A percentile compares a stretch with the other conserved stretches of the same genome.
These are phyloP conservation scores for Toxotes chatareus DNA, from an alignment of 2,113 vertebrate species.

Conservation along the genomic window DNA sequence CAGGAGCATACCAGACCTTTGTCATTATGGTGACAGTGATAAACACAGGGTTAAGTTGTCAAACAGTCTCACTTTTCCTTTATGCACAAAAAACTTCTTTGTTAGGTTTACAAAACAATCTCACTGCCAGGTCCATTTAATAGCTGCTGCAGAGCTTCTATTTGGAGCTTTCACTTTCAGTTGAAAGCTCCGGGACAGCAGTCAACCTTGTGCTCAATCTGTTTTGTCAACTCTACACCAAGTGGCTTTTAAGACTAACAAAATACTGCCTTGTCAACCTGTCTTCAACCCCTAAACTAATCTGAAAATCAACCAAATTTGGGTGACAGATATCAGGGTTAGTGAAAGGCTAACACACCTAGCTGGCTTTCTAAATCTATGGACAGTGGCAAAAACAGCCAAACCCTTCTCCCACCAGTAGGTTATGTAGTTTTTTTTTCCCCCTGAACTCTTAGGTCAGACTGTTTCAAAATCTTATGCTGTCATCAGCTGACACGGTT, in stretches of 20 bases:
- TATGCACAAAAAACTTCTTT: too few species aligned
- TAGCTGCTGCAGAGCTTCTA: background rate
- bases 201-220: background rate
- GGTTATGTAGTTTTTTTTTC: background rate
- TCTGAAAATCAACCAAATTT: background rate
- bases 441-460: background rate
- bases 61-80: too few species aligned
- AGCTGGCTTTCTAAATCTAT: background rate
- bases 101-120: background rate
- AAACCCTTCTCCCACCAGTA: background rate
- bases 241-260: too few species aligned
- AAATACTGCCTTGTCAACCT: background rate
- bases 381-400: background rate
- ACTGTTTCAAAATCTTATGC: background rate
- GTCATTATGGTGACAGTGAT: too few species aligned
- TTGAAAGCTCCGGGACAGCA: too few species aligned
- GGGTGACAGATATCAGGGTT: too few species aligned
- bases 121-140: background rate
- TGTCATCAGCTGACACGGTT: background rate
- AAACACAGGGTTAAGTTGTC: too few species aligned
- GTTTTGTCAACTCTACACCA: background rate
- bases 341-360: background rate
- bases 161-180: too few species aligned
- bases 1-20: too few species aligned
- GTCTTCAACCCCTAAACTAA: background rate